Evolutionary conservation across 2,888 invertebrate genomes (phyloP), one percentile per base, ranked within the genome.

Genomic region (Serrognathus titanus): DNA sequence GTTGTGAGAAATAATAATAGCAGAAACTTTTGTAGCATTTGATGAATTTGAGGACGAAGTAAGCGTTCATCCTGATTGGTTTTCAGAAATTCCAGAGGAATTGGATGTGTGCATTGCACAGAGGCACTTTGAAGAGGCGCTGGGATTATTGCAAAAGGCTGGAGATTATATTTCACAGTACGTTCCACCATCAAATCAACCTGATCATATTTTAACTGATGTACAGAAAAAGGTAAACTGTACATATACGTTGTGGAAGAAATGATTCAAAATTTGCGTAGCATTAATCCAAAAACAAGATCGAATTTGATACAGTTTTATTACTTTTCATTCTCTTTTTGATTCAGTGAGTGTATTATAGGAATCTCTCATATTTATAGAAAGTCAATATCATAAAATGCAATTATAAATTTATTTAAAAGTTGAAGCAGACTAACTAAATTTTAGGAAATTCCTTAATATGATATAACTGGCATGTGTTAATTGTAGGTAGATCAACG

Each of bases 91-190:
- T 3, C 89, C 93, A 1, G 97, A 97, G 75, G 97, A 97, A 76
- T 80, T 98, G 53, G 96, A 98, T 80, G 95, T 97, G 10, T 86
- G 90, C 67, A 92, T 97, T 63, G 97, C 97, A 0, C 95, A 97
- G 77, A 85, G 97, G 67, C 94, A 97, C 77, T 97, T 97, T 72
- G 94, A 96, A 75, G 93, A 92, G 71, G 95, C 96, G 1, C 89
- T 94, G 63, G 84, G 86, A 62, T 80, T 95, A 10, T 85, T 97
- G 64, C 88, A 90, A 64, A 87, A 85, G 68, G 81, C 84, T 0
- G 82, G 82, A 59, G 79, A 81, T 5, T 85, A 82, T 68, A 73
- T 87, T 24, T 61, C 75, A 51, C 68, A 71, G 51, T 69, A 70
- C 51, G 57, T 58, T 10, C 54, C 62, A 6, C 59, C 56, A 2